Conservation (phyloP, 1,140 invertebrate genomes). For the Chrysomallon squamiferum region DNA sequence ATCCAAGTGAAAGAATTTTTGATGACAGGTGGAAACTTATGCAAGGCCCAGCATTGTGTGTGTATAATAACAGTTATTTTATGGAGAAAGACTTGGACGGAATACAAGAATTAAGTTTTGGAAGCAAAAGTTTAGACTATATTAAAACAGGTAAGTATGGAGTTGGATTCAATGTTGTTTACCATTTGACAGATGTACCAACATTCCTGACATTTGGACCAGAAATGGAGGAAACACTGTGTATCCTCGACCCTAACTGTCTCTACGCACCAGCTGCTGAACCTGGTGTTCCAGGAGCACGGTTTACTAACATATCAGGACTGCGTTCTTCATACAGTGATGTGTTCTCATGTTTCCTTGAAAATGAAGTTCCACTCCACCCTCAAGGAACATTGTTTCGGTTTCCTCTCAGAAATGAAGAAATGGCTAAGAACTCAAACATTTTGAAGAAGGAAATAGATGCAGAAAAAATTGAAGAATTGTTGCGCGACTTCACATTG, state of each 20-base stretch:
- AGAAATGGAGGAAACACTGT: constrained; percentile 39
- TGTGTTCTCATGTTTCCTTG: constrained; percentile 43
- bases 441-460: constrained; percentile 27
- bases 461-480: constrained; percentile 12
- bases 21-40: constrained; percentile 28
- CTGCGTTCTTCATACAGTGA: constrained; percentile 34
- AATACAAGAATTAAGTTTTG: constrained; percentile 51
- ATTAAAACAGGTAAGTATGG: constrained; percentile 57
- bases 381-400: constrained; percentile 41
- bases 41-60: constrained; percentile 55
- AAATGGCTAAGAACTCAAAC: constrained; percentile 38
- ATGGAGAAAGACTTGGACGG: constrained; percentile 48
- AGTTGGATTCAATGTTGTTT: constrained; percentile 59
- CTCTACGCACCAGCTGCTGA: constrained; percentile 40
- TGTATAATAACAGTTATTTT: constrained; percentile 55
- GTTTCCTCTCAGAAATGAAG: constrained; percentile 38
- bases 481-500: constrained; percentile 38
- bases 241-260: constrained; percentile 55
- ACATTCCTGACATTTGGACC: constrained; percentile 47
- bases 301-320: constrained; percentile 23
- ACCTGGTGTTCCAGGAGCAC: constrained; percentile 40
- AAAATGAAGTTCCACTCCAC: constrained; percentile 10
- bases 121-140: constrained; percentile 43
- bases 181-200: constrained; percentile 56
- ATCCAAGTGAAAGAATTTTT: constrained; percentile 30